Evolutionary conservation across 30 jellyfish, hydroid and myxozoan genomes (phyloP).

Genomic region (Aurelia sp.): DNA sequence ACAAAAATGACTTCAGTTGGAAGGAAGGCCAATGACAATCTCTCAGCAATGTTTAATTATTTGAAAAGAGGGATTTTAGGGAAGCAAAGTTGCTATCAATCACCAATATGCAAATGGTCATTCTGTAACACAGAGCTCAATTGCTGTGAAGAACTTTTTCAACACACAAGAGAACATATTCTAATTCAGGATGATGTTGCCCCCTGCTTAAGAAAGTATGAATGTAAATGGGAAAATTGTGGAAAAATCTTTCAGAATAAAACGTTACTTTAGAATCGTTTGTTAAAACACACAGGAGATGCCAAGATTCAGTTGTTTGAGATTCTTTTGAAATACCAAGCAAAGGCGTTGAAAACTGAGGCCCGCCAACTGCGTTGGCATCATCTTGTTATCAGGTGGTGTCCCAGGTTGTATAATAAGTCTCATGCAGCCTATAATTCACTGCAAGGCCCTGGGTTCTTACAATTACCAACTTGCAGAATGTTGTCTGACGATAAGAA

Average conservation of each 20-base stretch:
- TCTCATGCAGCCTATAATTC: slow-evolving; percentile 5
- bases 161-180: not conserved
- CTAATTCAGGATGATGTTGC: not conserved
- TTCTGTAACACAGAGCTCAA: not conserved
- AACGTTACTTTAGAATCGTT: not conserved
- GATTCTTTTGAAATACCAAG: slow-evolving; percentile 14
- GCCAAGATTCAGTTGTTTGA: not conserved
- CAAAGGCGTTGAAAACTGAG: not conserved
- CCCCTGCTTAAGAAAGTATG: not conserved
- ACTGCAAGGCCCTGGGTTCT: not conserved
- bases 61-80: not conserved
- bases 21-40: not conserved
- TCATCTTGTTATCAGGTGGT: slow-evolving; percentile 6
- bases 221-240: slow-evolving; percentile 7
- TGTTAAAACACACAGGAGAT: slow-evolving; percentile 9
- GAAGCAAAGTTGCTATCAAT: not conserved
- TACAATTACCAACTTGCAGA: too few relatives aligned
- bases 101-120: slow-evolving; percentile 1
- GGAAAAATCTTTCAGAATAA: not conserved
- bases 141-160: not conserved
- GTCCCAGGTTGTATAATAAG: not conserved
- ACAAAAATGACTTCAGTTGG: not conserved
- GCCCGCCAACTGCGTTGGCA: slow-evolving; percentile 31
- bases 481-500: too few relatives aligned
- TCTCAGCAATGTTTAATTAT: not conserved